Percentiles rank a stretch among this genome's conserved stretches.
Conservation (phyloP, 2,888 invertebrate species). For the Falcaria lacertinaria region DNA sequence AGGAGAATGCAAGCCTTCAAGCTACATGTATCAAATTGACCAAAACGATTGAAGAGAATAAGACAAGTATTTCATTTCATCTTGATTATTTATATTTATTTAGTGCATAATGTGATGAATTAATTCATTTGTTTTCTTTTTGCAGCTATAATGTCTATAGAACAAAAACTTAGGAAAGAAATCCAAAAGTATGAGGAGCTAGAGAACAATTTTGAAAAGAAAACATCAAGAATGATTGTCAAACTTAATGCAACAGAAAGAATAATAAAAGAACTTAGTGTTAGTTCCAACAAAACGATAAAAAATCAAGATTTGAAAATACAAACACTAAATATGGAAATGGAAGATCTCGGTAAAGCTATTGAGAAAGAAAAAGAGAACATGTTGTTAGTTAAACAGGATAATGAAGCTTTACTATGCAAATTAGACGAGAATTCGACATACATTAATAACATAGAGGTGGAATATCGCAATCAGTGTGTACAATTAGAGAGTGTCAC, state of each 20-base stretch:
- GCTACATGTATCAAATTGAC: conserved; percentile 22
- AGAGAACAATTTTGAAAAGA: conserved; percentile 29
- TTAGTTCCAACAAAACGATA: conserved; percentile 20
- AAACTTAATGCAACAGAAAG: conserved; percentile 39
- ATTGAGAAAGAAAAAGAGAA: conserved; percentile 21
- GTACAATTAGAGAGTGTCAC: conserved; percentile 22
- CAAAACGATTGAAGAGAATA: conserved; percentile 25
- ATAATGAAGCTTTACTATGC: conserved; percentile 24
- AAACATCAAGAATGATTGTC: conserved; percentile 31
- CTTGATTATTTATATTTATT: neutral
- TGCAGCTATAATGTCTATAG: conserved; percentile 33
- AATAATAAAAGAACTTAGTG: conserved; percentile 25
- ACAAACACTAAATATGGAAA: conserved; percentile 26
- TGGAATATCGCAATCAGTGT: conserved; percentile 36
- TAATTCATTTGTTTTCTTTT: too few relatives aligned
- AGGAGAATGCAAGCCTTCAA: conserved; percentile 25
- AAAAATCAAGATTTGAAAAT: conserved; percentile 28
- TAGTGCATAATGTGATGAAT: too few relatives aligned
- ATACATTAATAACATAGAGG: conserved; percentile 32
- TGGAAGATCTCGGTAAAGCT: conserved; percentile 24
- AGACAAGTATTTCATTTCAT: conserved; percentile 21
- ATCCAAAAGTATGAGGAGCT: conserved; percentile 30
- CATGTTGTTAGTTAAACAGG: conserved; percentile 19
- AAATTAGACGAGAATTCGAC: conserved; percentile 28
- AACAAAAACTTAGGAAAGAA: conserved; percentile 30